Conservation (phyloP, 2,888 invertebrate species). For the Lamellibrachia columna region DNA sequence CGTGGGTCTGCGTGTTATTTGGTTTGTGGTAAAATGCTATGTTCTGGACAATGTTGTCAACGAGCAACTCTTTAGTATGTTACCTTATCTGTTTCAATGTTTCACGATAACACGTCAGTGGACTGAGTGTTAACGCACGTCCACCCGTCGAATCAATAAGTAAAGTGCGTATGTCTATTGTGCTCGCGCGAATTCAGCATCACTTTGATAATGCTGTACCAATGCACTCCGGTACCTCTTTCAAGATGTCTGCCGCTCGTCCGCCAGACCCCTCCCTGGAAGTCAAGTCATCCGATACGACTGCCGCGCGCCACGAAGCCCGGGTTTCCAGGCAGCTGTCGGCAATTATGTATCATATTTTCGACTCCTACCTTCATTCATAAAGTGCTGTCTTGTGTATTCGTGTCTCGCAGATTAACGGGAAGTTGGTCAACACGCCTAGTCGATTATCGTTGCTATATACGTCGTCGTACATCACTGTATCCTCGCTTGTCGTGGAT, state of each 20-base stretch:
- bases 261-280: not conserved
- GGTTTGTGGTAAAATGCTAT: no score
- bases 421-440: not conserved
- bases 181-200: no score
- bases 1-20: no score
- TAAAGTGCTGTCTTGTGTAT: constrained; percentile 6
- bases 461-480: not conserved
- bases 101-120: not conserved
- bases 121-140: not conserved
- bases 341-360: not conserved
- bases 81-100: not conserved
- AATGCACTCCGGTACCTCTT: not conserved
- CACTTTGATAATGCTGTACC: no score
- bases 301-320: not conserved
- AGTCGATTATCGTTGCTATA: constrained; percentile 10
- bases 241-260: not conserved
- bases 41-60: no score
- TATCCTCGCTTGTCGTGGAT: not conserved
- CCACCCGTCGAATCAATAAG: no score
- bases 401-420: not conserved
- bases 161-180: not conserved
- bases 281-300: not conserved
- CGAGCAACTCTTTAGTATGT: no score
- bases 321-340: not conserved
- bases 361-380: not conserved